Evolutionary conservation across 2,797 vertebrate species (phyloP), one percentile per base, ranked within the genome.

Genomic region (Tokudaia muenninki): DNA sequence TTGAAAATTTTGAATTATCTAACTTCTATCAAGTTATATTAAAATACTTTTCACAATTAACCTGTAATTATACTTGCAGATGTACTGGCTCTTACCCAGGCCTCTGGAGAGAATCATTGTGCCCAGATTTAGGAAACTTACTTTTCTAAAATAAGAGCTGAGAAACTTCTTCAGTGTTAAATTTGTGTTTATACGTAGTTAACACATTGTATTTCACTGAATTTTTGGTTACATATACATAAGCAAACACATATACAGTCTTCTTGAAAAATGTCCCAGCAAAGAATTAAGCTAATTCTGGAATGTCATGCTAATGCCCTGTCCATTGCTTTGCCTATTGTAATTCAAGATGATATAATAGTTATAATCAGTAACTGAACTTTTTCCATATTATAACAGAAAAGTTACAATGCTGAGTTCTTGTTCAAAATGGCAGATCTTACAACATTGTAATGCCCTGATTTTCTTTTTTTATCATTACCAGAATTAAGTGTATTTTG

Each of bases 401-500:
- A 88, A 96, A 86, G 0, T 14, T 87, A 57, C 87, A 84, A 84
- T 70, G 13, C 22, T 92, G 1, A 13, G 31, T 92, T 97, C 63
- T 91, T 93, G 4, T 50, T 21, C 44, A 92, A 9, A 90, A 74
- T 79, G 19, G 55, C 86, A 89, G 12, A 24, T 74, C 34, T 80
- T 94, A 88, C 31, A 91, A 67, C 75, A 52, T 1, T 24, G 24
- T 55, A 96, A 86, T 74, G 11, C 8, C 72, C 79, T 90, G 37
- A 95, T 96, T 92, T 96, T 41, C 41, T 41, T 75, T 97, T 72
- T 97, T 93, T 89, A 93, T 95, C n/a, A 81, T 80, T 92, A 92
- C 59, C 21, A 92, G 89, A 96, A 97, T 97, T 97, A 97, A 97
- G 90, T 55, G 34, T 86, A 83, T 94, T 96, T 97, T 92, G 29